These are phyloP conservation scores for Petrocephalus schoutedeni DNA, from an alignment of 2,797 vertebrate genomes.

Conservation along the genomic window DNA sequence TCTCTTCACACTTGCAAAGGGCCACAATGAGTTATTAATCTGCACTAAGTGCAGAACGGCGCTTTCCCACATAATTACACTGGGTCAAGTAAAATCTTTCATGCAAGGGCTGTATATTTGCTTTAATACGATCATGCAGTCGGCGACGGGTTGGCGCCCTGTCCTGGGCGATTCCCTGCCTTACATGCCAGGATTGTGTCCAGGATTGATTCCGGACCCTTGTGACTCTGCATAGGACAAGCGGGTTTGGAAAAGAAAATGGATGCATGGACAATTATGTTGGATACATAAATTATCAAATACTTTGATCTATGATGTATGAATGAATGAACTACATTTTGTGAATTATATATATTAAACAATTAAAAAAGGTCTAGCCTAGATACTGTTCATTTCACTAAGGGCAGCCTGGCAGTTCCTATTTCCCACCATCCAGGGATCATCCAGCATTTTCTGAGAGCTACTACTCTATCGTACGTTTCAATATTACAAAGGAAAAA, in stretches of 20 bases:
- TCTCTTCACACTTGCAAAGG: not conserved
- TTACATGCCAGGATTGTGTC: not conserved
- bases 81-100: not conserved
- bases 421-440: not conserved
- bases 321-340: not conserved
- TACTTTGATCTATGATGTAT: not conserved
- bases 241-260: not conserved
- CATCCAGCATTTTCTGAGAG: not conserved
- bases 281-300: not conserved
- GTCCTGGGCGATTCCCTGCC: not conserved
- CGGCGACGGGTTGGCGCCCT: not conserved
- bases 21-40: not conserved
- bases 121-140: not conserved
- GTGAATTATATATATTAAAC: not conserved
- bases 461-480: not conserved
- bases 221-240: not conserved
- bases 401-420: not conserved
- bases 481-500: not conserved
- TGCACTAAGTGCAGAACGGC: not conserved
- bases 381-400: not conserved
- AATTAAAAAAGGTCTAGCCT: not conserved
- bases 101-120: not conserved
- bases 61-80: not conserved
- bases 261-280: not conserved
- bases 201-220: not conserved